Evolutionary conservation across 2,113 vertebrate genomes (phyloP).

Genomic region (Xyrauchen texanus): DNA sequence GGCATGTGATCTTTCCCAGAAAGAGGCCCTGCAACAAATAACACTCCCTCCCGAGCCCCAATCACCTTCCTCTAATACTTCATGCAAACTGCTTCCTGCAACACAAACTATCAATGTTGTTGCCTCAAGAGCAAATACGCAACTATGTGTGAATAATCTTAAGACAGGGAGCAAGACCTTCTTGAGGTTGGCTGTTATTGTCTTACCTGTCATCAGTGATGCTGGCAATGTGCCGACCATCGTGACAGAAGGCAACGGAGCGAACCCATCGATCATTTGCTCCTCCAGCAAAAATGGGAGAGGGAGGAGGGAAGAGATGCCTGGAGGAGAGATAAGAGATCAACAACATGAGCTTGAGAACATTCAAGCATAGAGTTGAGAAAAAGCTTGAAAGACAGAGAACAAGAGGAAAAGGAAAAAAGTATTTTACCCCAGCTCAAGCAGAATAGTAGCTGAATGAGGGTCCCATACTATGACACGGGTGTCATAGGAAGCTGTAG

Average conservation of each 20-base stretch:
- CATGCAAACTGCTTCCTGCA: too few species aligned
- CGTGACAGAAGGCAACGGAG: slow-evolving; percentile 90
- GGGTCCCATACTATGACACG: slow-evolving; percentile 94
- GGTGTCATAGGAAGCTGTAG: slow-evolving; percentile 96
- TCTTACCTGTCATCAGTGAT: slow-evolving; percentile 91
- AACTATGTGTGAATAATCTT: too few species aligned
- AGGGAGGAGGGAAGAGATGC: slow-evolving; percentile 93
- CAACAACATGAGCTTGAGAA: not conserved
- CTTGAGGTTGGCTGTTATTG: too few species aligned
- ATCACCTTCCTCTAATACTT: not conserved
- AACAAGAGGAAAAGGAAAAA: too few species aligned
- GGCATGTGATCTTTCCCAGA: slow-evolving; percentile 54
- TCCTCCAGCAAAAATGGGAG: slow-evolving; percentile 96
- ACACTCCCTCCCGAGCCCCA: slow-evolving; percentile 10
- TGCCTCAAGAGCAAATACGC: too few species aligned
- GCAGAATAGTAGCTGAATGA: slow-evolving; percentile 80
- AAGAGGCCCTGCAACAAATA: slow-evolving; percentile 34
- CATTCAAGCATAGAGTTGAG: not conserved
- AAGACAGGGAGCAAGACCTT: too few species aligned
- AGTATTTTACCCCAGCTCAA: slow-evolving; percentile 85
- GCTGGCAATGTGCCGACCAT: slow-evolving; percentile 89
- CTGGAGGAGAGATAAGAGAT: slow-evolving; percentile 64
- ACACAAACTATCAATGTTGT: too few species aligned
- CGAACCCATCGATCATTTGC: slow-evolving; percentile 97
- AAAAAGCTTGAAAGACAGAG: not conserved